Base-by-base conservation (phyloP, 1,140 invertebrate genomes). In the Antheraea pernyi region DNA sequence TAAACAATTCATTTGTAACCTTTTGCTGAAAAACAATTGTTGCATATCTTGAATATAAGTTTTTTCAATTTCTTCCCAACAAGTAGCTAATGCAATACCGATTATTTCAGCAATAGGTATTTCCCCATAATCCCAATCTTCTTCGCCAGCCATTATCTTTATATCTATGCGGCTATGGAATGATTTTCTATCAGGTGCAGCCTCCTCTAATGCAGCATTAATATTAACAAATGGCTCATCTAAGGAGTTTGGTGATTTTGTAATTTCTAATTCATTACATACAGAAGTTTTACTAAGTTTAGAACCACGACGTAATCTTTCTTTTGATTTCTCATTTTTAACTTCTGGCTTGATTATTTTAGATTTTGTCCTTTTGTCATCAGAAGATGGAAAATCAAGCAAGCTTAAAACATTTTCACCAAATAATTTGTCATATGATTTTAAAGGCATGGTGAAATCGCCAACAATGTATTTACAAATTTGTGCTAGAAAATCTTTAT, bases 41-140 rank as follows among this genome's bases (percentile, higher is more conserved):
- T 93, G 90, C 60, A 95, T 77, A 63, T 93, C 92, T 19, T 90
- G 76, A 5, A 94, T 77, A 74, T 95, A 95, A 3, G 82, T 77
- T 65, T 88, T 88, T 83, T 95, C 94, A 16, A 93, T 72, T 71
- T 86, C 91, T 76, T 94, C 91, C 94, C 94, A 95, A 37, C 94
- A 81, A 6, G 81, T 92, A 0, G 93, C 92, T 59, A 95, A 73
- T 9, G 85, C 80, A 37, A 67, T 53, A 59, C 65, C 65, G 19
- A 67, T 67, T 46, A 59, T 59, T 18, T 67, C 19, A 42, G 19
- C 16, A 19, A 94, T 84, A 2, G 88, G 85, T 46, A 94, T 71
- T 39, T 92, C 82, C 10, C 88, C 76, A 84, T 94, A 95, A 36
- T 86, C 71, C 94, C 94, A 95, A 39, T 87, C 82, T 61, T 84